Evolutionary conservation across 2,888 invertebrate genomes (phyloP), one percentile per base, ranked within the genome.

Genomic region (Lepetodrilus schrolli): DNA sequence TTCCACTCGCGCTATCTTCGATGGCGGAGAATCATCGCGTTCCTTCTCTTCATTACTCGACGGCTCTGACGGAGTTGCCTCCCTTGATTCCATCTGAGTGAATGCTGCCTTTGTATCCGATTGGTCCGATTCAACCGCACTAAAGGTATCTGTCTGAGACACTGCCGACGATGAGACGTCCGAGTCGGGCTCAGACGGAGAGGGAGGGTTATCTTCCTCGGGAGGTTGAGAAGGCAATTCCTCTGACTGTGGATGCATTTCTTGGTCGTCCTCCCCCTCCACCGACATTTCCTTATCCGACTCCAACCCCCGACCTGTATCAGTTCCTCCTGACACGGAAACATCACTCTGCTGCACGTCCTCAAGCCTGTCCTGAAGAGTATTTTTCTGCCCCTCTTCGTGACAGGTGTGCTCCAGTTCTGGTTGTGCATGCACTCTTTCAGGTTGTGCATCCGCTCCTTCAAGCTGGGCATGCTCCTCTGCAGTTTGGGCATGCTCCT

Each of bases 31-130:
- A n/a, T n/a, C n/a, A n/a, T n/a, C n/a, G n/a, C n/a, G n/a, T n/a
- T n/a, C n/a, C n/a, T n/a, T n/a, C n/a, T n/a, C n/a, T n/a, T 8
- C 43, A 43, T 10, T 43, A 13, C 17, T 17, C 8, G 43, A 17
- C 43, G 17, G 13, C 43, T 43, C 43, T 17, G 43, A 13, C 17
- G 58, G 58, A 58, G 58, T 58, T 26, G 30, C 34, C 58, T 58
- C 58, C 58, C 58, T 30, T 58, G 58, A 58, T 30, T 58, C 58
- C 7, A 20, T 21, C 48, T 48, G 48, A n/a, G n/a, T n/a, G n/a
- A n/a, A n/a, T n/a, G 43, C 43, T 43, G 43, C 43, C 43, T 17
- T 43, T 17, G 43, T 4, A 1, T 43, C 43, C 13, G 43, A 10
- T 10, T 43, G 4, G 13, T 13, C n/a, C 17, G 43, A 43, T 43